These are phyloP conservation scores for Paguma larvata DNA, from an alignment of 2,797 vertebrate genomes.

Conservation along the genomic window DNA sequence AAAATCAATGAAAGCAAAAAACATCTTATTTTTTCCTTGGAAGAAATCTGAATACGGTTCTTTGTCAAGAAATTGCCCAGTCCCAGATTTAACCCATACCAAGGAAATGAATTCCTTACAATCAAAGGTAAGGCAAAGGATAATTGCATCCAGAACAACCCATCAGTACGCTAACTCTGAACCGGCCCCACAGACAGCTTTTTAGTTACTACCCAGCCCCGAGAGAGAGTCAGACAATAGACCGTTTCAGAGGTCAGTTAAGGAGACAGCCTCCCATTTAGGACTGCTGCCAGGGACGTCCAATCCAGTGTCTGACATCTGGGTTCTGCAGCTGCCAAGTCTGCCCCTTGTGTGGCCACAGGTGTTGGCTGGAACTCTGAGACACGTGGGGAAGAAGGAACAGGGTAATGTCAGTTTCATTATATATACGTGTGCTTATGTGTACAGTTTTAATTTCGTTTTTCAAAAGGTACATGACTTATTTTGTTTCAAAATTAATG, in stretches of 20 bases:
- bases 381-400: constrained; percentile 43
- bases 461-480: constrained; percentile 41
- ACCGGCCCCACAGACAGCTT: constrained; percentile 51
- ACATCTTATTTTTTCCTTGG: constrained; percentile 74
- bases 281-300: constrained; percentile 64
- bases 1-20: constrained; percentile 73
- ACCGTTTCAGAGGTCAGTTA: constrained; percentile 71
- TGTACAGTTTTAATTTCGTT: constrained; percentile 35
- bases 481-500: constrained; percentile 59
- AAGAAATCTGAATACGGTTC: constrained; percentile 71
- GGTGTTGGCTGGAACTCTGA: constrained; percentile 68
- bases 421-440: not conserved
- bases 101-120: constrained; percentile 72
- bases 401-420: not conserved
- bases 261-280: constrained; percentile 63
- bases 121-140: constrained; percentile 80
- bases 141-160: constrained; percentile 81
- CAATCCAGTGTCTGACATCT: constrained; percentile 42
- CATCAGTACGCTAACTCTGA: constrained; percentile 5
- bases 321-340: constrained; percentile 72
- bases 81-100: constrained; percentile 76
- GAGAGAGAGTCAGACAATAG: constrained; percentile 62
- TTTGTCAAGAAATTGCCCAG: constrained; percentile 74
- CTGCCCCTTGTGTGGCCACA: constrained; percentile 54
- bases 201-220: constrained; percentile 24